phyloP scores from a whole-genome alignment of 2,888 invertebrate species.

The Nemapogon koenigi region DNA sequence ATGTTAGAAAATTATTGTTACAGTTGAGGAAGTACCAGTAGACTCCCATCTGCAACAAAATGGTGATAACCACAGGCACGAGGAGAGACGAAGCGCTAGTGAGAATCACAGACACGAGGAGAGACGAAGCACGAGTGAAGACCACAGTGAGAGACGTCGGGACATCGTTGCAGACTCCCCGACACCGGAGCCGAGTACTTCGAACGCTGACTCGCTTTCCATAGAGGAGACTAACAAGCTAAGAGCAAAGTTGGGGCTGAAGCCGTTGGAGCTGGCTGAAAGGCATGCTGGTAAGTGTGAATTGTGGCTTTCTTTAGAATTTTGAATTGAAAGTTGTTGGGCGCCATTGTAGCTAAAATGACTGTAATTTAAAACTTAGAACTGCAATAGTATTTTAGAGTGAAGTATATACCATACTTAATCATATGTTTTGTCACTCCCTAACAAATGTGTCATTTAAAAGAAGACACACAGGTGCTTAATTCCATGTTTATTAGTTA shows the following conservation, averaged over 20 bases:
- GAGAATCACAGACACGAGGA: neutral
- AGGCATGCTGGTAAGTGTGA: constrained; percentile 37
- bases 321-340: no score
- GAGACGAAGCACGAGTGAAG: neutral
- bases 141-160: neutral
- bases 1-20: constrained; percentile 39
- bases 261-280: constrained; percentile 80
- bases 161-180: neutral
- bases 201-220: constrained; percentile 53
- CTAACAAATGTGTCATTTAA: no score
- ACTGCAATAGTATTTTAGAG: no score
- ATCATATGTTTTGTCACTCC: no score
- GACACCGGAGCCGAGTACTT: constrained; percentile 1
- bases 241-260: constrained; percentile 90
- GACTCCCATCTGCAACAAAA: constrained; percentile 38
- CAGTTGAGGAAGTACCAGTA: constrained; percentile 59
- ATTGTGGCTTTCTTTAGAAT: no score
- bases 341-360: no score
- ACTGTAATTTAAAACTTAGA: no score
- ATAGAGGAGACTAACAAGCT: constrained; percentile 88
- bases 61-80: neutral
- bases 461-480: no score
- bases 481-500: no score
- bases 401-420: no score
- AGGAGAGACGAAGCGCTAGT: constrained; percentile 17